Evolutionary conservation across 2,888 invertebrate species (phyloP).

Genomic region (Troides aeacus): DNA sequence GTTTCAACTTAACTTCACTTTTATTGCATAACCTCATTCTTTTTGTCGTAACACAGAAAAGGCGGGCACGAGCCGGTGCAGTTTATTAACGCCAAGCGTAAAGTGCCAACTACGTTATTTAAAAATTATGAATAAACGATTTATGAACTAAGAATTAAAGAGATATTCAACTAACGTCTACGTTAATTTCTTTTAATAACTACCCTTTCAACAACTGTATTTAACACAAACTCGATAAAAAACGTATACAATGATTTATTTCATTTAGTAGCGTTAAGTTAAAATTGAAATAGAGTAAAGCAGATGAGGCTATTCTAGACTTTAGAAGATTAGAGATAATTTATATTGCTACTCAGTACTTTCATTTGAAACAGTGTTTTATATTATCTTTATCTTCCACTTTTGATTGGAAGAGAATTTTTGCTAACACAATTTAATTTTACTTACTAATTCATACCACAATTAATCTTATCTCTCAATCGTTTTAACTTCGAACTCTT

Average conservation of each 20-base stretch:
- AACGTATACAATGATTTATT: neutral
- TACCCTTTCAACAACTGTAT: neutral
- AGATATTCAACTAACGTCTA: neutral
- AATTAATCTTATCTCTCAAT: too few relatives aligned
- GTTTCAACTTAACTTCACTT: slow-evolving; percentile 6
- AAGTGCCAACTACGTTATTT: slow-evolving; percentile 6
- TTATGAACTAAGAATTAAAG: slow-evolving; percentile 2
- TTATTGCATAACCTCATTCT: slow-evolving; percentile 14
- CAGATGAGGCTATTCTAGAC: too few relatives aligned
- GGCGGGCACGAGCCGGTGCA: neutral
- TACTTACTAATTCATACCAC: too few relatives aligned
- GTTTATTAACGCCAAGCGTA: slow-evolving; percentile 2
- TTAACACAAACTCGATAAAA: neutral
- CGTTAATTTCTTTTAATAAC: neutral
- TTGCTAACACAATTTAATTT: too few relatives aligned
- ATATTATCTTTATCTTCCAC: too few relatives aligned
- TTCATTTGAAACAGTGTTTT: too few relatives aligned
- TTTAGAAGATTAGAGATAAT: too few relatives aligned
- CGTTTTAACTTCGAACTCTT: too few relatives aligned
- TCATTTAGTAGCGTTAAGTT: neutral
- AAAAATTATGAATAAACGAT: slow-evolving; percentile 1
- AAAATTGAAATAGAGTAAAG: neutral
- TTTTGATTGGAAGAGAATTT: too few relatives aligned
- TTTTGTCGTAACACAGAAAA: slow-evolving; percentile 23
- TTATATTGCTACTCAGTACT: too few relatives aligned